Base-by-base conservation (phyloP, 2,888 invertebrate species). In the Xestobium rufovillosum region DNA sequence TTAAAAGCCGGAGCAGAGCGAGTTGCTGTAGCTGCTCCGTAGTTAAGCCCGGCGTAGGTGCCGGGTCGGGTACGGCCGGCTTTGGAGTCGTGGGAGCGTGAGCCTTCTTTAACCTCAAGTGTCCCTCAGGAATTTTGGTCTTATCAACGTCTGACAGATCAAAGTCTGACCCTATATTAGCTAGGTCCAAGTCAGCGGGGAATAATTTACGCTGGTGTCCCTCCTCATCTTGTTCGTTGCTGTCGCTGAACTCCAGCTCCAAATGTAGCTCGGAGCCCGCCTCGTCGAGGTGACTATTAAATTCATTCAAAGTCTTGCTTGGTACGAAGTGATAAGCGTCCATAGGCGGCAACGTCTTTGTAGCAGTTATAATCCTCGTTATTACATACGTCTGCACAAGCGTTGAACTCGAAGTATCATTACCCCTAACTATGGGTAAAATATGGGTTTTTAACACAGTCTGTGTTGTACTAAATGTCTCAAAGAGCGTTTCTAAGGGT, bases 381-480 rank as follows among this genome's bases (percentile, higher is more conserved):
- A 91, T 73, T 55, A 85, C 77, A 65, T 90, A 92, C 0, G 91
- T 90, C 68, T 92, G 92, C 2, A 90, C 83, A 31, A 92, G 72
- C 1, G 92, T 91, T 49, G 87, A 68, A 41, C 76, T 80, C 33
- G 76, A 78, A 0, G 88, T 86, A 48, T 86, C 77, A 41, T 78
- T 78, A 41, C 78, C 79, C 44, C 77, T 75, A 25, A 90, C 73
- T 1, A 91, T 78, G 0, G 92, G 92, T 34, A 92, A 67, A 41
- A 92, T 78, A 59, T 91, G 89, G 1, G 92, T 92, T 65, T 89
- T 90, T 11, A 89, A 67, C 70, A 90, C 80, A 6, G 83, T 75
- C 63, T 91, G 88, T 1, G 89, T 90, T 3, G 91, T 89, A 51
- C 90, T 89, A 66, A 89, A 92, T 2, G 89, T 89, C 66, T 92